Base-by-base conservation (phyloP, 1,140 invertebrate species). In the Trissolcus basalis region DNA sequence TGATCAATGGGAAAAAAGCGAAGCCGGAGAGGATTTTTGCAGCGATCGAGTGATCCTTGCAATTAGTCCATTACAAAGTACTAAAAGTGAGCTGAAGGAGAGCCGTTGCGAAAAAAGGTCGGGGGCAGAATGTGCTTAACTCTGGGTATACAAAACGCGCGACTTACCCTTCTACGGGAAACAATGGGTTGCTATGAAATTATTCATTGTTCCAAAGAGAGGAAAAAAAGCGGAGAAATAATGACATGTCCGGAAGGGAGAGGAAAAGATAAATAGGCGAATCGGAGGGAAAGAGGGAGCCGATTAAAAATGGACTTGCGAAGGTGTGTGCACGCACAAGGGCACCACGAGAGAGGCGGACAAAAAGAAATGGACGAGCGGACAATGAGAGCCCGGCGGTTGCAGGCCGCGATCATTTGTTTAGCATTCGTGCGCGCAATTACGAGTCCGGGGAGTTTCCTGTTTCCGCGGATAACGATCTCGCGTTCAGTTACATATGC, bases 121-220 rank as follows among this genome's bases (percentile, higher is more conserved):
- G 33, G 50, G 59, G 27, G 53, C 44, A 56, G 68, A 71, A 71
- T 61, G 67, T 71, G 67, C 58, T 74, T 71, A 71, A 74, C 64
- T 78, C 65, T 73, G 55, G 56, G 72, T 45, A 77, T 45, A 81
- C 68, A 78, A 81, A 81, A 82, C 76, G 55, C 58, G 74, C 63
- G 68, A 74, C 67, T 68, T 64, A 73, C 78, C 77, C 77, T 76
- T 76, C 82, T 69, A 76, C 75, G 59, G 78, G 70, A 81, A 81
- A 84, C 83, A 84, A 84, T 83, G 71, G 79, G 67, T 65, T 70
- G 79, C 78, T 80, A 82, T 78, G 82, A 82, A 81, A 83, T 84
- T 80, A 82, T 79, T 84, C 81, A 81, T 84, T 84, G 83, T 84
- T 81, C 81, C 76, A 75, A 60, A 82, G 77, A 77, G 81, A 48